A percentile compares a stretch with the other conserved stretches of the same genome.
These are phyloP conservation scores for Meda fulgida DNA, from an alignment of 2,797 vertebrate genomes.

Conservation along the genomic window DNA sequence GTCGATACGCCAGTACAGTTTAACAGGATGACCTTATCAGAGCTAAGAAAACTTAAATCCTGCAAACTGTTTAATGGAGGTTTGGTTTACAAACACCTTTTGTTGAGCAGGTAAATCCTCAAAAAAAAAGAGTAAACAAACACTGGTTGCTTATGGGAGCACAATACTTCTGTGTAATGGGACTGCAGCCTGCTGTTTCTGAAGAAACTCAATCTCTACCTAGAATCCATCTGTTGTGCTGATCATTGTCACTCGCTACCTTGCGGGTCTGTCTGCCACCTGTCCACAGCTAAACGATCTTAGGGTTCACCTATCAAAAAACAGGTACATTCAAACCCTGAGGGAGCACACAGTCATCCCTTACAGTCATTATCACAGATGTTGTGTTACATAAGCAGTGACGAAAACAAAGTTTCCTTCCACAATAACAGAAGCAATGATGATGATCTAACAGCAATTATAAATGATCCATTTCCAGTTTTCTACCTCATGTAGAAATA, in stretches of 20 bases:
- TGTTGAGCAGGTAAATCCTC: not conserved
- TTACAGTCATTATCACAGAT: constrained; percentile 25
- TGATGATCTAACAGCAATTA: not conserved
- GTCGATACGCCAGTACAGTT: not conserved
- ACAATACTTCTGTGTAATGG: not conserved
- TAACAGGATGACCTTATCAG: constrained; percentile 19
- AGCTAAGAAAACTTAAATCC: constrained; percentile 12
- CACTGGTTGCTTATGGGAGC: not conserved
- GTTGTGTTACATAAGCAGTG: constrained; percentile 13
- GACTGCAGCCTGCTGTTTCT: not conserved
- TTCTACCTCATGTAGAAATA: not conserved
- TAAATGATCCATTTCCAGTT: not conserved
- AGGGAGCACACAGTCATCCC: not conserved
- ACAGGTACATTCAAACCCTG: constrained; percentile 18
- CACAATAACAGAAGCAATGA: not conserved
- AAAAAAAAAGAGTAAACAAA: not conserved
- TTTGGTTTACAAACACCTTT: not conserved
- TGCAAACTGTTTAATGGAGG: no score
- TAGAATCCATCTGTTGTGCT: constrained; percentile 31
- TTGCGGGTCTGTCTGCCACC: constrained; percentile 10
- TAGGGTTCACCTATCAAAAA: not conserved
- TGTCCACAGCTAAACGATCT: constrained; percentile 6
- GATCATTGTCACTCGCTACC: constrained; percentile 24
- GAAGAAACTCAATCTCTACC: constrained; percentile 21
- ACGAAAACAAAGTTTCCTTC: not conserved